phyloP scores from a whole-genome alignment of 2,113 vertebrate genomes.

The Grallaria varia region DNA sequence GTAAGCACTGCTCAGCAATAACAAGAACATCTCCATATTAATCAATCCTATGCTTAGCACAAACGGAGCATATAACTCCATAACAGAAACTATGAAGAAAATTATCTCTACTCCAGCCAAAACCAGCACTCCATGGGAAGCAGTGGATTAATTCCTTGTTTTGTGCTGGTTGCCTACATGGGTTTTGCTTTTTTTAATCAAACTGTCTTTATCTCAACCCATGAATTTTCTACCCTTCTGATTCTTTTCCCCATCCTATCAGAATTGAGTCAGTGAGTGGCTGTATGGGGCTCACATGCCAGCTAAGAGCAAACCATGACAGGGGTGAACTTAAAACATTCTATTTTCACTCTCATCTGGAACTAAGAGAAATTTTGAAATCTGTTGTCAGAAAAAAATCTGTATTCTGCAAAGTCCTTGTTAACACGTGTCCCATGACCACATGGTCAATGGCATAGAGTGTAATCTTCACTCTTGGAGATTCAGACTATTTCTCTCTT shows the following conservation, averaged over 20 bases:
- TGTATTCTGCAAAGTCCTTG: neutral
- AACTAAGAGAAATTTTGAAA: neutral
- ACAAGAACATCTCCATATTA: neutral
- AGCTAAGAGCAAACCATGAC: neutral
- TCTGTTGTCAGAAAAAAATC: neutral
- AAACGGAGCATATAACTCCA: neutral
- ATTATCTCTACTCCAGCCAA: neutral
- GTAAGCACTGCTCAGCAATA: neutral
- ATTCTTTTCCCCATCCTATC: neutral
- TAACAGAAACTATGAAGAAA: neutral
- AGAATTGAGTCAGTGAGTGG: neutral
- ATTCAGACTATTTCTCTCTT: neutral
- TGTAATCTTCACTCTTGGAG: neutral
- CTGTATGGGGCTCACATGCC: neutral
- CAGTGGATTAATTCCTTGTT: neutral
- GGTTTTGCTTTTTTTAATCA: neutral
- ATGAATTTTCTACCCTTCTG: neutral
- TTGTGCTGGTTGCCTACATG: neutral
- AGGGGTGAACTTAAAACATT: neutral
- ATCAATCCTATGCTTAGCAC: neutral
- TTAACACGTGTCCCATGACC: neutral
- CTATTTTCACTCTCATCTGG: neutral
- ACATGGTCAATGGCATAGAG: accelerated
- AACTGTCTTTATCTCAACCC: neutral
- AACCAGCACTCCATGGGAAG: neutral